Conservation (phyloP, 1,140 invertebrate species). For the Drosophila littoralis region DNA sequence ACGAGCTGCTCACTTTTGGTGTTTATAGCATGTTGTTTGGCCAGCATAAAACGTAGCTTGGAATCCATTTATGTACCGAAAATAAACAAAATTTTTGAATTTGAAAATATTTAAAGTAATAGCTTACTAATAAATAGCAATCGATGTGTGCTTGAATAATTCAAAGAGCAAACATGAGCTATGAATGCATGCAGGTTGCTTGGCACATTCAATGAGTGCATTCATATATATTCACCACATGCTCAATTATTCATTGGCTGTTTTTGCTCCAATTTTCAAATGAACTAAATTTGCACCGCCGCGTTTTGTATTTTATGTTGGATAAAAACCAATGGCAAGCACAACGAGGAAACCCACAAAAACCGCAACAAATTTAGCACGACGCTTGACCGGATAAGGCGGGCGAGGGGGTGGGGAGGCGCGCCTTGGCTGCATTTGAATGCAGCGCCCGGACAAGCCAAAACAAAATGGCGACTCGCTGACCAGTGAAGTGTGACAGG, state of each 20-base stretch:
- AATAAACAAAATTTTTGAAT: too few species aligned
- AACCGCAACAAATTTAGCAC: conserved; percentile 78
- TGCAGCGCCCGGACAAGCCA: conserved; percentile 41
- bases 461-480: conserved; percentile 51
- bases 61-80: too few species aligned
- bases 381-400: conserved; percentile 67
- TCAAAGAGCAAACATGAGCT: conserved; percentile 9
- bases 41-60: too few species aligned
- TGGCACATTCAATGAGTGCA: conserved; percentile 25
- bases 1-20: too few species aligned
- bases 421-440: conserved; percentile 64
- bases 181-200: not conserved
- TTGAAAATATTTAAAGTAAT: too few species aligned
- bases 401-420: not conserved
- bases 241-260: conserved; percentile 65
- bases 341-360: conserved; percentile 67
- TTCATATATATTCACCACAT: conserved; percentile 61
- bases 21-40: too few species aligned
- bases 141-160: not conserved
- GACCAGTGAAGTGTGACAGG: conserved; percentile 64
- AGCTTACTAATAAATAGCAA: not conserved
- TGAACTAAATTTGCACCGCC: conserved; percentile 64
- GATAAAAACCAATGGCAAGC: conserved; percentile 53
- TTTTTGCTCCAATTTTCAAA: conserved; percentile 53
- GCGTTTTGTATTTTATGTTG: conserved; percentile 58